Evolutionary conservation across 1,140 invertebrate species (phyloP).

Genomic region (Drosophila tani): DNA sequence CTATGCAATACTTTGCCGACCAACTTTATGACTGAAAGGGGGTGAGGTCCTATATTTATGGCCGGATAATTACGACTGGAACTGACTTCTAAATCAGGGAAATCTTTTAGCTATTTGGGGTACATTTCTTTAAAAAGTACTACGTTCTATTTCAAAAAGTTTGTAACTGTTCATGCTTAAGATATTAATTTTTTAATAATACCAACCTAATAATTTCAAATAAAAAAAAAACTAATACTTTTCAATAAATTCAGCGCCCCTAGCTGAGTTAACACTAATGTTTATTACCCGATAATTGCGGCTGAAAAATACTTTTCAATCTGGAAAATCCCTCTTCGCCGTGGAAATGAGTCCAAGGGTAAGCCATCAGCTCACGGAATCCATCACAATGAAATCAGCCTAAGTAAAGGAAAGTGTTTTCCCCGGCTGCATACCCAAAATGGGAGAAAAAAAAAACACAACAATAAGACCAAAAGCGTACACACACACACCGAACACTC

Average conservation of each 20-base stretch:
- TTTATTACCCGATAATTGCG: conserved; percentile 7
- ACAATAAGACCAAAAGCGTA: conserved; percentile 48
- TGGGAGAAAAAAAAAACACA: conserved; percentile 8
- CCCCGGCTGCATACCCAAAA: not conserved
- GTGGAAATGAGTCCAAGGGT: conserved; percentile 1
- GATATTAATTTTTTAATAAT: not conserved
- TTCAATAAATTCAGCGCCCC: not conserved
- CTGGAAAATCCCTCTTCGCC: conserved; percentile 13
- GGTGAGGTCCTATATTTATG: conserved; percentile 24
- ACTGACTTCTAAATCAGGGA: not conserved
- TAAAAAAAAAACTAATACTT: too few relatives aligned
- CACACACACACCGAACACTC: conserved; percentile 48
- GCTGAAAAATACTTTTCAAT: conserved; percentile 11
- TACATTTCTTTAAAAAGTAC: not conserved
- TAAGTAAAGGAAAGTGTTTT: conserved; percentile 70
- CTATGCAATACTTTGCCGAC: conserved; percentile 21
- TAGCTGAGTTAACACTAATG: not conserved
- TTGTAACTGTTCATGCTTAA: not conserved
- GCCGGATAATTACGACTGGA: conserved; percentile 23
- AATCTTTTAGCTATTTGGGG: not conserved
- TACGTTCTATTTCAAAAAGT: not conserved
- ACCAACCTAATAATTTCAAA: not conserved
- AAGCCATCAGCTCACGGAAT: conserved; percentile 57
- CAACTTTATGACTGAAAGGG: conserved; percentile 22
- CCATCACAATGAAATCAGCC: conserved; percentile 77